Evolutionary conservation across 2,113 vertebrate genomes (phyloP).

Genomic region (Cettia cetti): DNA sequence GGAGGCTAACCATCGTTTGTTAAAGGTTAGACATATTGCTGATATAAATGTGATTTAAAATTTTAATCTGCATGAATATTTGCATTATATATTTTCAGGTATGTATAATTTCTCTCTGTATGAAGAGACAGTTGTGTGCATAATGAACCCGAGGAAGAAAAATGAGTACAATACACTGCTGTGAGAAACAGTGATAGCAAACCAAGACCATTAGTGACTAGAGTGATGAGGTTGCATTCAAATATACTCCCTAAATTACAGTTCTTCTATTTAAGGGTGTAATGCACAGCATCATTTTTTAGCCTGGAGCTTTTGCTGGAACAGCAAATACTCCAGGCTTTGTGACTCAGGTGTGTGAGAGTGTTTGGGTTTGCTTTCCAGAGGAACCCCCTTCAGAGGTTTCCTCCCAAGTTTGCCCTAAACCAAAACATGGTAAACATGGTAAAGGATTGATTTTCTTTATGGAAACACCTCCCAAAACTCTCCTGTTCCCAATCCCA

Average conservation of each 20-base stretch:
- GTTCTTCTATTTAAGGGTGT: background rate
- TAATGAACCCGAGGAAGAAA: background rate
- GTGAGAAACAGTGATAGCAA: background rate
- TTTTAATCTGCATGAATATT: conserved; percentile 38
- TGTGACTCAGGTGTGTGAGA: background rate
- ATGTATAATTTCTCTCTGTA: background rate
- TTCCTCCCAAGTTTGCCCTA: too few species aligned
- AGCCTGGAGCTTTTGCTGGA: background rate
- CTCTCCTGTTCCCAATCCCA: background rate
- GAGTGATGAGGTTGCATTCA: background rate
- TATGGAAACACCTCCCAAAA: background rate
- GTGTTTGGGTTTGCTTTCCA: too few species aligned
- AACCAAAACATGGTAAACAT: too few species aligned
- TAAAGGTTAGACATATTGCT: conserved; percentile 81
- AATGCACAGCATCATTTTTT: background rate
- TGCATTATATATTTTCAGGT: background rate
- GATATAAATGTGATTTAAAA: background rate
- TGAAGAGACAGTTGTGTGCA: background rate
- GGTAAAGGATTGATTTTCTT: background rate
- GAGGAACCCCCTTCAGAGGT: too few species aligned
- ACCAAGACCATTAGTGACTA: background rate
- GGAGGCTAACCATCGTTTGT: conserved; percentile 83
- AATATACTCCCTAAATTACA: background rate
- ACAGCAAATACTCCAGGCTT: background rate
- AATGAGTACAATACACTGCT: background rate